These are phyloP conservation scores for Anadara kagoshimensis DNA, from an alignment of 1,140 invertebrate genomes.

Conservation along the genomic window DNA sequence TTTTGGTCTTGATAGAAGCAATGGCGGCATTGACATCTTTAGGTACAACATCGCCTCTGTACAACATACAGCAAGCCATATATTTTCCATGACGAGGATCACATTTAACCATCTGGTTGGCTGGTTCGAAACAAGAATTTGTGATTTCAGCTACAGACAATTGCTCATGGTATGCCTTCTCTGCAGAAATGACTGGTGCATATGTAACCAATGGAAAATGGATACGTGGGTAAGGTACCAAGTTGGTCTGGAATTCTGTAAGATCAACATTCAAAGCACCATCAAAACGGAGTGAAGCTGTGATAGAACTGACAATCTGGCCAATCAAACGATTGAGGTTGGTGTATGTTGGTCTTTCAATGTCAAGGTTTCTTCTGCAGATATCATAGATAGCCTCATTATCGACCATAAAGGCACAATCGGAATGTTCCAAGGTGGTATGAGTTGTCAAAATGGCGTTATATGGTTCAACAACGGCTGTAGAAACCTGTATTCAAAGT, in stretches of 20 bases:
- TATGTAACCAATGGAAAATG: conserved; percentile 71
- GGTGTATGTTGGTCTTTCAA: conserved; percentile 77
- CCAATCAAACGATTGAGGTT: conserved; percentile 78
- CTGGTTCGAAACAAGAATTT: conserved; percentile 83
- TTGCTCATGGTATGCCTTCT: conserved; percentile 35
- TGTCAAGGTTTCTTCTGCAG: conserved; percentile 81
- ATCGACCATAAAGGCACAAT: conserved; percentile 85
- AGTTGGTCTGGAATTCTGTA: conserved; percentile 81
- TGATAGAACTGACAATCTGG: conserved; percentile 82
- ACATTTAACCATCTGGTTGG: conserved; percentile 83
- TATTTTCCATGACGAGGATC: too few relatives aligned
- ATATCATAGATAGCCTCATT: conserved; percentile 72
- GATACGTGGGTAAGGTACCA: conserved; percentile 68
- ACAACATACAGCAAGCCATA: too few relatives aligned
- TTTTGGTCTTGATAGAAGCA: conserved; percentile 86
- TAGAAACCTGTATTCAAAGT: not conserved
- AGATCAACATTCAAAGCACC: conserved; percentile 84
- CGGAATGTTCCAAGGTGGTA: conserved; percentile 81
- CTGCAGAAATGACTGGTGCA: conserved; percentile 78
- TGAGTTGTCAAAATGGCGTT: conserved; percentile 5
- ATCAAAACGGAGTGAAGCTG: conserved; percentile 86
- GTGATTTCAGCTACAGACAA: conserved; percentile 4
- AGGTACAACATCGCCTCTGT: too few relatives aligned
- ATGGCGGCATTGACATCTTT: conserved; percentile 71
- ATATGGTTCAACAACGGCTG: conserved; percentile 9